Evolutionary conservation across 2,113 vertebrate species (phyloP).

Genomic region (Misgurnus mizolepis): DNA sequence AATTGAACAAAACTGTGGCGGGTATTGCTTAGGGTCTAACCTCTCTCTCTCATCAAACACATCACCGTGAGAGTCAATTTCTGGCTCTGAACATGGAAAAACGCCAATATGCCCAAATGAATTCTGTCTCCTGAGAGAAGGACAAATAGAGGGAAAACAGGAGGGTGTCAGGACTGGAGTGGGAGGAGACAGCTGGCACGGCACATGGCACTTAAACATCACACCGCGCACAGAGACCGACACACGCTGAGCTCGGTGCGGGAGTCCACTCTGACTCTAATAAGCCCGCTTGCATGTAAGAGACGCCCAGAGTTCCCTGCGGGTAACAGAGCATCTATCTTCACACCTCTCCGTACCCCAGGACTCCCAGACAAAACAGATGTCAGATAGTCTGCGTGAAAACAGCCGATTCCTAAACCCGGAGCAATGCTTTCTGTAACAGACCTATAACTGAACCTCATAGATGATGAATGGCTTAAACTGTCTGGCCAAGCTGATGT

Average conservation of each 20-base stretch:
- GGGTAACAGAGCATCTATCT: conserved; percentile 5
- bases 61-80: not conserved
- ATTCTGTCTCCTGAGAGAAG: not conserved
- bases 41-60: conserved; percentile 7
- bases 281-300: not conserved
- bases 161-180: conserved; percentile 48
- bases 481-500: too few species aligned
- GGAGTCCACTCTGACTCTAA: conserved; percentile 26
- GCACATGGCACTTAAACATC: conserved; percentile 69
- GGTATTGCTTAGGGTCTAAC: not conserved
- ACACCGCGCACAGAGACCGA: conserved; percentile 58
- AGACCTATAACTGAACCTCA: too few species aligned
- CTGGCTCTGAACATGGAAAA: not conserved
- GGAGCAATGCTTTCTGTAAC: too few species aligned
- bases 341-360: not conserved
- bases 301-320: conserved; percentile 8
- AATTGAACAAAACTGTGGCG: conserved; percentile 6
- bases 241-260: conserved; percentile 9
- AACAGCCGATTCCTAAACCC: not conserved
- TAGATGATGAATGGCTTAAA: too few species aligned
- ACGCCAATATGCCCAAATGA: not conserved
- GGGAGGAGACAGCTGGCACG: conserved; percentile 65
- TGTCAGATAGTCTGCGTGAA: conserved; percentile 11
- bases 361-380: conserved; percentile 30
- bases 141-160: not conserved